Evolutionary conservation across 2,888 invertebrate genomes (phyloP), one percentile per base, ranked within the genome.

Genomic region (Prosopocoilus inquinatus): DNA sequence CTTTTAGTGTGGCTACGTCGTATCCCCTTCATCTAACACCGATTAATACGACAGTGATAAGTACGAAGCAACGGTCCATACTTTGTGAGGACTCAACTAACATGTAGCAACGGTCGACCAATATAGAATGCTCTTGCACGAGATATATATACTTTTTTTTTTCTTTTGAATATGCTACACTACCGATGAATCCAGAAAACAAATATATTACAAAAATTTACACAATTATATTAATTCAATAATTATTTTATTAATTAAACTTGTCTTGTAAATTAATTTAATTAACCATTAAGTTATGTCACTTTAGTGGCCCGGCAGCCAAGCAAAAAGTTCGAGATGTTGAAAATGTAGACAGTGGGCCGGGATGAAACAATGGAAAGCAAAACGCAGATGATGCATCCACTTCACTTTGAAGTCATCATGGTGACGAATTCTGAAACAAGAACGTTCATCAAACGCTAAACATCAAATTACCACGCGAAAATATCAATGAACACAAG

Each of bases 321-420:
- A 74, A 74, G 73, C 71, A 69, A 71, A 71, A 72, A 73, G 72
- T 73, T 75, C 73, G 69, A 71, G 71, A 69, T 73, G 50, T 33
- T 74, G 72, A 72, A 72, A 71, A 72, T 71, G 70, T 67, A 66
- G 64, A 61, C 51, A 57, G 70, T 73, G 75, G 75, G 76, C 75
- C 77, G 73, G 75, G 75, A 74, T 75, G 76, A 76, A 76, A 76
- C 74, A 72, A 76, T 74, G 73, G 75, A 77, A 77, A 77, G 76
- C 76, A 81, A 62, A 60, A 47, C 49, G 28, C 38, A 43, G 43
- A 44, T 79, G 81, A 79, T 79, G 81, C 75, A 84, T 84, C 85
- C 86, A 83, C 86, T 87, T 94, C 93, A 94, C 91, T 94, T 94
- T 87, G 94, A 94, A 87, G 94, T 94, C 94, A 94, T 94, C 94